Conservation (phyloP, 2,113 vertebrate species). For the Marmota flaviventris region DNA sequence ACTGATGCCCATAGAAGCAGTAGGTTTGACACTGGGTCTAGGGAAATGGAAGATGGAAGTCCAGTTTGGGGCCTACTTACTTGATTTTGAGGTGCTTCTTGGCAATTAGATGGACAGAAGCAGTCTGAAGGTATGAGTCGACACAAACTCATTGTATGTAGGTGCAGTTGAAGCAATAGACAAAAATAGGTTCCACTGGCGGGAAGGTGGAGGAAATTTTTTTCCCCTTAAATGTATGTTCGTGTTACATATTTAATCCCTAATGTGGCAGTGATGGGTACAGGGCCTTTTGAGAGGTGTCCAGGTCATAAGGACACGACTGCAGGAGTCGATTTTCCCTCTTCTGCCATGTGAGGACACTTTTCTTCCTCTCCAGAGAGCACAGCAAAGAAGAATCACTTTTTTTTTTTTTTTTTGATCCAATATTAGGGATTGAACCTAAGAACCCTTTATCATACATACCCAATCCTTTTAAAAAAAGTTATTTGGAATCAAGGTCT, state of each 20-base stretch:
- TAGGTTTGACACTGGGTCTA: neutral
- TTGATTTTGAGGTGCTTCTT: neutral
- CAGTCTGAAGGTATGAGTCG: neutral
- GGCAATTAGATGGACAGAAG: slow-evolving; percentile 1
- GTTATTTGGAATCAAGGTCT: neutral
- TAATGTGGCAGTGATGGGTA: neutral
- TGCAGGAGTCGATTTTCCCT: neutral
- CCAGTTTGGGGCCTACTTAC: neutral
- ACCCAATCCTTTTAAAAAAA: neutral
- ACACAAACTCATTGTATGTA: neutral
- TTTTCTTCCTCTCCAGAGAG: neutral
- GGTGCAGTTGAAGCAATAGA: neutral
- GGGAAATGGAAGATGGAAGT: neutral
- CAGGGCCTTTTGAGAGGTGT: neutral
- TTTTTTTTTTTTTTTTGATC: neutral
- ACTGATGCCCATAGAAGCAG: neutral
- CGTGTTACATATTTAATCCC: neutral
- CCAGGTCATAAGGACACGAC: neutral
- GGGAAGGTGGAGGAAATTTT: neutral
- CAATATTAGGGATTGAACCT: neutral
- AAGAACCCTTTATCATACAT: neutral
- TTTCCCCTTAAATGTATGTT: neutral
- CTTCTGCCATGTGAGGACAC: neutral
- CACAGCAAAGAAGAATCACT: neutral
- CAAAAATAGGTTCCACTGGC: neutral